Evolutionary conservation across 2,797 vertebrate species (phyloP).

Genomic region (Galagoides demidoff): DNA sequence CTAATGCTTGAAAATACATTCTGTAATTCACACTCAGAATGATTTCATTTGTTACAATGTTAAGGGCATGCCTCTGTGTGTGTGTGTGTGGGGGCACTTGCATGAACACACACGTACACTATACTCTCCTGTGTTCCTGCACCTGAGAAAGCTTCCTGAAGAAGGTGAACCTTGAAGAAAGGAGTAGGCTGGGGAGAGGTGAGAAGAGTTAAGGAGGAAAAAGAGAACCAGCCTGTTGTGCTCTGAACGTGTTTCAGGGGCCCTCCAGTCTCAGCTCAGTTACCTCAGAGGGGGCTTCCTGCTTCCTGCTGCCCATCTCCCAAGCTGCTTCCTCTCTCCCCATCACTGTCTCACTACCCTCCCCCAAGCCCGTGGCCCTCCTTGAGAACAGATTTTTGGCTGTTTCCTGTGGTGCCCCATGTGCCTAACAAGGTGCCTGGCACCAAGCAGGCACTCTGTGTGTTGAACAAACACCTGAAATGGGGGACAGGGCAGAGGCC

Average conservation of each 20-base stretch:
- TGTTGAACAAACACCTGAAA: neutral
- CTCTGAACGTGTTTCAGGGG: neutral
- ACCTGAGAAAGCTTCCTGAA: neutral
- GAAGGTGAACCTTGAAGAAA: neutral
- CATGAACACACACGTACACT: neutral
- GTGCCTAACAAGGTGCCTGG: too few species aligned
- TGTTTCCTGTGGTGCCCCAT: neutral
- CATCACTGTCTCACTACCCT: neutral
- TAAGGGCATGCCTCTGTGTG: too few species aligned
- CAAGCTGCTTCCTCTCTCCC: neutral
- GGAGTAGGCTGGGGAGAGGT: neutral
- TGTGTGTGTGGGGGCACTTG: too few species aligned
- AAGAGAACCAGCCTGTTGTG: neutral
- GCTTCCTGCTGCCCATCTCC: neutral
- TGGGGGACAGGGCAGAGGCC: neutral
- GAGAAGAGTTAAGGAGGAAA: neutral
- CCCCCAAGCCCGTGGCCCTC: neutral
- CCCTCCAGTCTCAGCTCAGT: neutral
- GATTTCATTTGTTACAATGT: neutral
- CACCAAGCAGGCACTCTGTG: neutral
- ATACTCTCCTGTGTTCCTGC: neutral
- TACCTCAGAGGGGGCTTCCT: neutral
- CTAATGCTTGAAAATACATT: neutral
- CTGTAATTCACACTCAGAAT: neutral
- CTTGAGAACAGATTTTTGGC: neutral